Evolutionary conservation across 1,140 invertebrate species (phyloP), one percentile per base, ranked within the genome.

Genomic region (Penaeus chinensis): DNA sequence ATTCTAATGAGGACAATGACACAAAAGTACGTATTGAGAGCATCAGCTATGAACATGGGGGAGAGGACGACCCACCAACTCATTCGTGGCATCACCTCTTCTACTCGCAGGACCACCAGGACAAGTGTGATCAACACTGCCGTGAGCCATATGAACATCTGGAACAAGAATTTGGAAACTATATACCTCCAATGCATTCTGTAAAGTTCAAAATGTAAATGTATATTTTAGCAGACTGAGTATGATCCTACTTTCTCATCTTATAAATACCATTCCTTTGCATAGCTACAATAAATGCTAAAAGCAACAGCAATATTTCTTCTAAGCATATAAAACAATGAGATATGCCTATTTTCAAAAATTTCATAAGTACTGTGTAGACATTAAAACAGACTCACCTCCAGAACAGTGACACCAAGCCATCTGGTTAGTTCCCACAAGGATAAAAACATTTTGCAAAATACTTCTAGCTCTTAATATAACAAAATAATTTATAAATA

Each of bases 1-100:
- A 98, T 97, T 90, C 98, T 94, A 91, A 99, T 97, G 91, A 98
- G 96, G 71, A 99, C 96, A 91, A 99, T 99, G 22, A 96, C 95
- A 91, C 97, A 97, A 92, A 99, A 98, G 92, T 99, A 99, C 22
- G 96, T 95, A 93, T 97, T 98, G 71, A 98, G 93, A 65, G 96
- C 96, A 93, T 99, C 97, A 89, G 96, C 96, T 32, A 97, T 94
- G 93, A 98, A 99, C 42, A 99, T 92, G 0, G 98, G 97, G 10
- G 95, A 95, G 92, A 99, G 98, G 47, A 98, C 95, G 80, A 95
- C 94, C 95, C 97, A 98, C 93, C 93, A 94, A 10, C 91, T 95
- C 95, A 89, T 85, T 3, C 85, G 32, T 18, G 81, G 76, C 24
- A 91, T 69, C 19, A 88, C 80, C 13, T 81, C 88, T 89, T 94